Conservation (phyloP, 1,140 invertebrate species). For the Heliconius nattereri region DNA sequence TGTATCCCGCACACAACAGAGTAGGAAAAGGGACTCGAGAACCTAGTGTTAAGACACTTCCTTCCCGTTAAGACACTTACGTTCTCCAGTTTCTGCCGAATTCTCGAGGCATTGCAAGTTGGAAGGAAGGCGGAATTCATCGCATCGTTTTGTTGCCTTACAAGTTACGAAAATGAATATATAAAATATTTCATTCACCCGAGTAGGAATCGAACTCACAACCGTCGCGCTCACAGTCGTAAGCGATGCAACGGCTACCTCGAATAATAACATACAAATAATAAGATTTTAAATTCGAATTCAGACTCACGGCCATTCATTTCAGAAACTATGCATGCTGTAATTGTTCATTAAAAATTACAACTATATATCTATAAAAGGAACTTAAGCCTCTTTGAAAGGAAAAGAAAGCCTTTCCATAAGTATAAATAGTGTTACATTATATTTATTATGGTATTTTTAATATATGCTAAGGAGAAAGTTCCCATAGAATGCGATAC, state of each 20-base stretch:
- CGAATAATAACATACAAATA: neutral
- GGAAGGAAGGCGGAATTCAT: too few relatives aligned
- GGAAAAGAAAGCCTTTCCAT: neutral
- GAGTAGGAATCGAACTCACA: too few relatives aligned
- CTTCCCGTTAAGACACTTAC: neutral
- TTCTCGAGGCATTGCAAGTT: too few relatives aligned
- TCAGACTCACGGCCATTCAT: neutral
- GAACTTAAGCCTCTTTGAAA: neutral
- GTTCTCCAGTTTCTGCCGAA: too few relatives aligned
- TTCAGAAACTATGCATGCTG: neutral
- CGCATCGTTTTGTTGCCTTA: too few relatives aligned
- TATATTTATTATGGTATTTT: neutral
- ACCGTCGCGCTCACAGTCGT: too few relatives aligned
- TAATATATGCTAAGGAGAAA: conserved; percentile 10
- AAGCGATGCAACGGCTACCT: too few relatives aligned
- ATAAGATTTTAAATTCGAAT: neutral
- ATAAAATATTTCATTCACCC: too few relatives aligned
- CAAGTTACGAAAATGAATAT: too few relatives aligned
- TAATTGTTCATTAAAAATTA: neutral
- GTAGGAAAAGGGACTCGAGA: too few relatives aligned
- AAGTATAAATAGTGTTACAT: conserved; percentile 7
- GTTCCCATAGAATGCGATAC: neutral
- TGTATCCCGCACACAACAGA: too few relatives aligned
- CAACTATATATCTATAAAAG: neutral
- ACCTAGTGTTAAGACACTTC: neutral